These are phyloP conservation scores for mouse (Mus musculus) DNA, from an alignment of 2,113 vertebrate species.

Conservation along the genomic window DNA sequence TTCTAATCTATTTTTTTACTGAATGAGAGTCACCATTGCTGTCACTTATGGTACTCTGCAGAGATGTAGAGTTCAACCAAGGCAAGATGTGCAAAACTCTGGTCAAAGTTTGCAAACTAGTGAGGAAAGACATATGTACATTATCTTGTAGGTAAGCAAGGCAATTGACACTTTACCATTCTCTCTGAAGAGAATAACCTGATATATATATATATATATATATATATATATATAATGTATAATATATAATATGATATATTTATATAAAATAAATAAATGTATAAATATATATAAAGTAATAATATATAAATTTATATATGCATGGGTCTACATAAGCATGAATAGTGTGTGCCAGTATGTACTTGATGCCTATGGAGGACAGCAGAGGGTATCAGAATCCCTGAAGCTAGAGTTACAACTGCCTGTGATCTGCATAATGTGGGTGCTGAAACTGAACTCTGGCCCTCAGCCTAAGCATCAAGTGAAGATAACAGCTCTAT, in stretches of 20 bases:
- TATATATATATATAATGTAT: no score
- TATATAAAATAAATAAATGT: no score
- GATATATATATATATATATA: no score
- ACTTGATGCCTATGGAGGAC: background rate
- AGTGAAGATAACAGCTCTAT: background rate
- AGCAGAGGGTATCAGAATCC: background rate
- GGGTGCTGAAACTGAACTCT: background rate
- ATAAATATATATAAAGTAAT: background rate
- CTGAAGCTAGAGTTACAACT: background rate
- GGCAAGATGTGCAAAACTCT: background rate
- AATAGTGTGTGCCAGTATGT: background rate
- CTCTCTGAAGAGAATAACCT: background rate
- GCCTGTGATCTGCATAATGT: background rate
- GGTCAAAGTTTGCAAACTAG: background rate
- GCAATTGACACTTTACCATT: background rate
- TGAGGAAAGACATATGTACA: background rate
- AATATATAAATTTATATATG: background rate
- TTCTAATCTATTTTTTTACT: background rate
- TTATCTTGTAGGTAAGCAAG: background rate
- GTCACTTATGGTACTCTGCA: background rate
- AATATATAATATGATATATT: no score
- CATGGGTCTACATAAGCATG: background rate
- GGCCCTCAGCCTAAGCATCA: background rate
- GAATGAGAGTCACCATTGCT: background rate
- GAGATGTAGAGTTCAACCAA: background rate